Evolutionary conservation across 2,113 vertebrate species (phyloP).

Genomic region (Numida meleagris): DNA sequence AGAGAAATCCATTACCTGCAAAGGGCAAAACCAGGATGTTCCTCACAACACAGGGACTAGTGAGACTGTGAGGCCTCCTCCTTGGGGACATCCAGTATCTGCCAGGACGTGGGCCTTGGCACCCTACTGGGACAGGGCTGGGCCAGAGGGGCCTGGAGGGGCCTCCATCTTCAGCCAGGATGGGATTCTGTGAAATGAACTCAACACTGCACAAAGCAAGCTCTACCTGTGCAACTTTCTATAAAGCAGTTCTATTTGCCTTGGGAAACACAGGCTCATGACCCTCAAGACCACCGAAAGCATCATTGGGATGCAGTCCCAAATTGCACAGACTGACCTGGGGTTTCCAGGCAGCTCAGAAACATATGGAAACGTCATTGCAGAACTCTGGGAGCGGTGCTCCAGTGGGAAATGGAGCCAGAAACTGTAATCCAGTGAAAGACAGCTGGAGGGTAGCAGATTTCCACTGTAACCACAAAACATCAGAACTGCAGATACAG

Average conservation of each 20-base stretch:
- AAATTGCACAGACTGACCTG: not conserved
- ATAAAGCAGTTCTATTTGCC: not conserved
- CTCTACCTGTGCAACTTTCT: not conserved
- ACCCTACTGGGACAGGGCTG: not conserved
- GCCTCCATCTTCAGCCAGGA: not conserved
- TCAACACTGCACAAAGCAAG: not conserved
- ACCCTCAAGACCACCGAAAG: not conserved
- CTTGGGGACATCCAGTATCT: too few relatives aligned
- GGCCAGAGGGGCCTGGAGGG: not conserved
- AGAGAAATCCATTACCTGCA: not conserved
- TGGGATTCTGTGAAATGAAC: not conserved
- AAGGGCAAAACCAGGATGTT: not conserved
- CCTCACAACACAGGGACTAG: rapidly evolving
- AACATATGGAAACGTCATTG: rapidly evolving
- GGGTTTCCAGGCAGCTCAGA: not conserved
- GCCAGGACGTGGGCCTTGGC: too few relatives aligned
- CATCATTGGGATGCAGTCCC: not conserved
- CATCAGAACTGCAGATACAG: not conserved
- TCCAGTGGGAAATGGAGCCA: not conserved
- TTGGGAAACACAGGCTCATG: not conserved
- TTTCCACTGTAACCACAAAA: not conserved
- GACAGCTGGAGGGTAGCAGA: constrained; percentile 66
- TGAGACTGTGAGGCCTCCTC: too few relatives aligned
- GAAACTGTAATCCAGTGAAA: constrained; percentile 16
- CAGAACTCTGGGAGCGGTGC: not conserved